Evolutionary conservation across 2,888 invertebrate genomes (phyloP).

Genomic region (Theretra japonica): DNA sequence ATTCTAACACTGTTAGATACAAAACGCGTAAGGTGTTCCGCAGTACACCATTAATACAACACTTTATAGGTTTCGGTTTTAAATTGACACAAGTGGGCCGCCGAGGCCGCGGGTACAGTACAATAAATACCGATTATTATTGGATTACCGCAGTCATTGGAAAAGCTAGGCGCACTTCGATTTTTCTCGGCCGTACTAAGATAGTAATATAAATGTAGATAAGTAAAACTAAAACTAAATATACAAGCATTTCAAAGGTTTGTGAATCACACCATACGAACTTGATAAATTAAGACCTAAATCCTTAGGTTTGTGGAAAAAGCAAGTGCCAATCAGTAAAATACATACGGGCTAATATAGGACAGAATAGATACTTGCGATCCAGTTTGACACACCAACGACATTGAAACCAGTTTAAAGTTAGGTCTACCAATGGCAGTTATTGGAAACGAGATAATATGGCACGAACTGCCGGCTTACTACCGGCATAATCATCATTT

Average conservation of each 20-base stretch:
- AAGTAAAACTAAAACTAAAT: not conserved
- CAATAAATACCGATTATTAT: constrained; percentile 21
- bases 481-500: not conserved
- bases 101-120: not conserved
- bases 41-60: not conserved
- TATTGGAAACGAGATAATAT: not conserved
- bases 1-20: not conserved
- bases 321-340: no score
- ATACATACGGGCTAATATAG: no score
- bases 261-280: no score
- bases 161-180: not conserved
- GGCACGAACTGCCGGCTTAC: not conserved
- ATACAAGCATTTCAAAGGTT: no score
- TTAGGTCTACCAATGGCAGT: not conserved
- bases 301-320: no score
- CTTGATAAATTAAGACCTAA: no score
- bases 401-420: not conserved
- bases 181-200: not conserved
- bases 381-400: not conserved
- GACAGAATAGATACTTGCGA: no score
- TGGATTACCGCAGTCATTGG: constrained; percentile 23
- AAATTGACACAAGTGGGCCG: constrained; percentile 6
- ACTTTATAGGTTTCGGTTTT: constrained; percentile 22
- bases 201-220: no score
- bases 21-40: not conserved